Evolutionary conservation across 2,888 invertebrate genomes (phyloP).

Genomic region (Brachyptera putata): DNA sequence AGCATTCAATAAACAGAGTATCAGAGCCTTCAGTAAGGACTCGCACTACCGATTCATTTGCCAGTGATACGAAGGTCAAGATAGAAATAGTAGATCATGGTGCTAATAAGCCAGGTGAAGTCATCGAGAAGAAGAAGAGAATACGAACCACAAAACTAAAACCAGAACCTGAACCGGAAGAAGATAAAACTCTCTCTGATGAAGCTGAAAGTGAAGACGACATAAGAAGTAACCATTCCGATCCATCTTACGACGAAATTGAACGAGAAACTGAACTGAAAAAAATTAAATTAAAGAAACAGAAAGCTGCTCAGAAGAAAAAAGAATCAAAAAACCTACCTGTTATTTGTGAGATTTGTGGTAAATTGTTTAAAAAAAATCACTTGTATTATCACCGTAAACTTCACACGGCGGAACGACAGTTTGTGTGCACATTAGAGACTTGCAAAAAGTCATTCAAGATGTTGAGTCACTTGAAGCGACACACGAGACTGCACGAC

Average conservation of each 20-base stretch:
- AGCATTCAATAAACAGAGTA: too few species aligned
- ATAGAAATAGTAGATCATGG: too few species aligned
- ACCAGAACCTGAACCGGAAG: neutral
- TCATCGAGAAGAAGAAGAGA: neutral
- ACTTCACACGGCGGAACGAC: slow-evolving; percentile 1
- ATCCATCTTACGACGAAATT: too few species aligned
- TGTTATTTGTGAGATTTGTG: slow-evolving; percentile 15
- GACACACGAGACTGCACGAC: slow-evolving; percentile 4
- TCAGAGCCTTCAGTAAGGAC: too few species aligned
- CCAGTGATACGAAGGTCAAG: too few species aligned
- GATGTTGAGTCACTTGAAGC: slow-evolving; percentile 12
- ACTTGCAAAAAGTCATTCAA: slow-evolving; percentile 9
- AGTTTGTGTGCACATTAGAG: slow-evolving; percentile 1
- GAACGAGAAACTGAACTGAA: too few species aligned
- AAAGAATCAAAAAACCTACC: slow-evolving; percentile 6
- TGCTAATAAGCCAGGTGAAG: neutral
- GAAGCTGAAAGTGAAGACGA: too few species aligned
- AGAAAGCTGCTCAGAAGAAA: slow-evolving; percentile 1
- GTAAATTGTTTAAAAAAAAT: slow-evolving; percentile 14
- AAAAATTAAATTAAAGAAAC: too few species aligned
- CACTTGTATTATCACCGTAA: slow-evolving; percentile 16
- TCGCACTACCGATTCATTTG: too few species aligned
- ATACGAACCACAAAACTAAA: too few species aligned
- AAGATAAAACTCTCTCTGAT: neutral
- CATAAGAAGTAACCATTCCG: too few species aligned